phyloP scores from a whole-genome alignment of 2,888 invertebrate species.

The Euclidia mi region DNA sequence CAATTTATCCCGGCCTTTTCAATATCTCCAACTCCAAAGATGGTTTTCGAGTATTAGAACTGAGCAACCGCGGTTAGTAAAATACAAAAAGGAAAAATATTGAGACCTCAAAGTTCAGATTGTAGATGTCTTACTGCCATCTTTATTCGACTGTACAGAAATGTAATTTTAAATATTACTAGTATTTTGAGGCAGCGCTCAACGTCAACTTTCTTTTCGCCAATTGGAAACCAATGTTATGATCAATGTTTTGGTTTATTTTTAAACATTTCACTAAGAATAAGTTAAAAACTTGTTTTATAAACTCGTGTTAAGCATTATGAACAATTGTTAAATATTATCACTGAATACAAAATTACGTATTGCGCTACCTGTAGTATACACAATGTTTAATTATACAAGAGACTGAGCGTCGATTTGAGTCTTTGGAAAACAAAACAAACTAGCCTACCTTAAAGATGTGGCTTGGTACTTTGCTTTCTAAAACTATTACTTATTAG shows the following conservation, averaged over 20 bases:
- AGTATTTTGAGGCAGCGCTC: too few relatives aligned
- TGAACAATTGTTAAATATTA: too few relatives aligned
- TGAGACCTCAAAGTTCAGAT: neutral
- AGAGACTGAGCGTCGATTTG: neutral
- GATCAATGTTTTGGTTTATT: too few relatives aligned
- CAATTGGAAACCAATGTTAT: too few relatives aligned
- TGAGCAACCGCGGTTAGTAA: constrained; percentile 39
- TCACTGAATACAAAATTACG: too few relatives aligned
- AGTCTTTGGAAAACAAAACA: constrained; percentile 9
- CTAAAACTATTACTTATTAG: constrained; percentile 25
- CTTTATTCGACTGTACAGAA: neutral
- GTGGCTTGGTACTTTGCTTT: constrained; percentile 19
- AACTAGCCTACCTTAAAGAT: constrained; percentile 10
- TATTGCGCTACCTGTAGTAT: too few relatives aligned
- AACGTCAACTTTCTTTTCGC: too few relatives aligned
- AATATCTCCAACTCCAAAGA: constrained; percentile 64
- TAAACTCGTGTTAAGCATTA: too few relatives aligned
- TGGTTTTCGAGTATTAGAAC: constrained; percentile 46
- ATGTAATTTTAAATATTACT: too few relatives aligned
- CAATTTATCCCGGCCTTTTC: constrained; percentile 75
- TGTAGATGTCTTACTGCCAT: constrained; percentile 1
- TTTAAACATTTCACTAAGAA: too few relatives aligned
- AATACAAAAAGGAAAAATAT: constrained; percentile 13
- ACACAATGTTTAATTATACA: neutral
- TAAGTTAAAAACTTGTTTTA: too few relatives aligned